Conservation (phyloP, 2,888 invertebrate genomes). For the Morinoia aosen region DNA sequence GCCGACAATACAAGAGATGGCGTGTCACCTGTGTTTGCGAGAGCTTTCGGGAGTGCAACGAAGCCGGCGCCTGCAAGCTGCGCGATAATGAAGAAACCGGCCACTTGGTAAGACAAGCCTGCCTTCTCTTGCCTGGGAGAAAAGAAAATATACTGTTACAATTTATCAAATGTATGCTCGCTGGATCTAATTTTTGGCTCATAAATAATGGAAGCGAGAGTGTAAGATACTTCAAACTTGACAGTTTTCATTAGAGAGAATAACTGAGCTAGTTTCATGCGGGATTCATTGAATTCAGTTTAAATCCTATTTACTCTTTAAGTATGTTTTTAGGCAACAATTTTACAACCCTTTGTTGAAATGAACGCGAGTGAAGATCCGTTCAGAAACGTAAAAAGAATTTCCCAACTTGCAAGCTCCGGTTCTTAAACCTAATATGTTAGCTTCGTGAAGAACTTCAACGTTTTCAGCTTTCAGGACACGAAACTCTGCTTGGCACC, state of each 20-base stretch:
- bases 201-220: not conserved
- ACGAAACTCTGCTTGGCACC: not conserved
- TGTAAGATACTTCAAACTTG: not conserved
- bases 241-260: not conserved
- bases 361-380: not conserved
- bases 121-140: conserved; percentile 58
- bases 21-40: conserved; percentile 77
- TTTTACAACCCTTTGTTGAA: too few species aligned
- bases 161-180: not conserved
- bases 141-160: not conserved
- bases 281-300: too few species aligned
- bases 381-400: not conserved
- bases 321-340: too few species aligned
- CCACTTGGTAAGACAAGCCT: conserved; percentile 74
- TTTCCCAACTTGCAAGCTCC: not conserved
- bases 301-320: too few species aligned
- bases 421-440: not conserved
- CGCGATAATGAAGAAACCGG: conserved; percentile 79
- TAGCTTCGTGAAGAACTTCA: not conserved
- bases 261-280: too few species aligned
- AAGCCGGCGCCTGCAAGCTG: conserved; percentile 83
- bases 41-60: conserved; percentile 79
- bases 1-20: not conserved
- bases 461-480: not conserved
- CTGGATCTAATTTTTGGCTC: too few species aligned